Base-by-base conservation (phyloP, 2,113 vertebrate species). In the Hydropotes inermis region DNA sequence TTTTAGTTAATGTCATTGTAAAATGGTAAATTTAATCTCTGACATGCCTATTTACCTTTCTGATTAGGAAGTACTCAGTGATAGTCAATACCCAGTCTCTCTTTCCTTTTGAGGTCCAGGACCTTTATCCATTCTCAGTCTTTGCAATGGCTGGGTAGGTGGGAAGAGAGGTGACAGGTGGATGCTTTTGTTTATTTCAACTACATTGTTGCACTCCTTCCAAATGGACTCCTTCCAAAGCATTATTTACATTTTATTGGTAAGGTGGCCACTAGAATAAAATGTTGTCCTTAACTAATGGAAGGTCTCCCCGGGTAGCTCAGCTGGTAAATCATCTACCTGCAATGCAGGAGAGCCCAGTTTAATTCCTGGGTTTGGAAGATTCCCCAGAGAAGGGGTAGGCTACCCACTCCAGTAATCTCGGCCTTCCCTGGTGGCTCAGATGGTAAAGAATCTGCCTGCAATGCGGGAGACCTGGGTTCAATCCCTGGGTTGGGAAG, bases 201-300 rank as follows among this genome's bases (percentile, higher is more conserved):
- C n/a, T 91, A 85, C 30, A 74, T 92, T 82, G n/a, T 61, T 93
- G 19, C 12, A n/a, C 45, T 36, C 45, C 45, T 45, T 45, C 43
- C 43, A 95, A 95, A 92, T 93, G 76, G 78, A 91, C 76, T 92
- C 27, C n/a, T 91, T 79, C 86, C 55, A 97, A 97, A 90, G 50
- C 17, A 81, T 86, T 64, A 52, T 97, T 93, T 96, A 85, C 45
- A 82, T 92, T 96, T 96, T 94, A 91, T 90, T 96, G 70, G 57
- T 50, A 95, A 96, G 45, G 55, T 19, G 90, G 16, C 92, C 6
- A 4, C 54, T 93, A 61, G 21, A 84, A 88, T 96, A 95, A 97
- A 95, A 92, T 87, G 14, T 90, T 95, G 64, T 74, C 50, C 23
- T 83, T 97, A 96, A 93, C 47, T 95, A 88, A 96, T 91, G 85